A percentile compares a stretch with the other conserved stretches of the same genome.
Evolutionary conservation across 37 sponge, comb jelly and placozoan species (phyloP).

Genomic region (Geodia barretti): DNA sequence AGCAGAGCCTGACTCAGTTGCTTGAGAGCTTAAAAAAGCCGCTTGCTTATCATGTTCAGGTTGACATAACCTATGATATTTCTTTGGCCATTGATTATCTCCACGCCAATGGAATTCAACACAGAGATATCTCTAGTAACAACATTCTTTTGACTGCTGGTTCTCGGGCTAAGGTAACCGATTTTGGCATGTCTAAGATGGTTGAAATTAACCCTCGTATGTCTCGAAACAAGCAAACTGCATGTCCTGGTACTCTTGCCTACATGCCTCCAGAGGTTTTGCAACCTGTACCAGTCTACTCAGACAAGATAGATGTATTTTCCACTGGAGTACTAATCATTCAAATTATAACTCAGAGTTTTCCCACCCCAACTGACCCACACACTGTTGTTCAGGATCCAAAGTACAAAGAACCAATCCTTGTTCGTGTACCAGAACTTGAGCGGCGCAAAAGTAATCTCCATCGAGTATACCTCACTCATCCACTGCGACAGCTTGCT

Average conservation of each 20-base stretch:
- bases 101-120: slow-evolving; percentile 13
- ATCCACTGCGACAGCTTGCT: no score
- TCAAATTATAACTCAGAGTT: no score
- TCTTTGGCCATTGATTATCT: neutral
- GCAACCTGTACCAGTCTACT: slow-evolving; percentile 16
- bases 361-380: no score
- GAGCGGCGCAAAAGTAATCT: no score
- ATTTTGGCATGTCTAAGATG: slow-evolving; percentile 34
- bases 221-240: no score
- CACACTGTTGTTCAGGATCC: no score
- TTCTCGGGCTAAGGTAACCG: slow-evolving; percentile 19
- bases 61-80: slow-evolving; percentile 27
- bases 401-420: no score
- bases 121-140: slow-evolving; percentile 36
- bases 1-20: slow-evolving; percentile 2
- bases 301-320: slow-evolving; percentile 15
- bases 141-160: slow-evolving; percentile 32
- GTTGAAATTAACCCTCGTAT: slow-evolving; percentile 27
- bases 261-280: slow-evolving; percentile 50
- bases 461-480: no score
- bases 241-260: slow-evolving; percentile 16
- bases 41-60: slow-evolving; percentile 15
- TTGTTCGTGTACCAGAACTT: no score
- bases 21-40: slow-evolving; percentile 7
- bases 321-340: slow-evolving; percentile 33